Base-by-base conservation (phyloP, 2,113 vertebrate species). In the Saccopteryx bilineata region DNA sequence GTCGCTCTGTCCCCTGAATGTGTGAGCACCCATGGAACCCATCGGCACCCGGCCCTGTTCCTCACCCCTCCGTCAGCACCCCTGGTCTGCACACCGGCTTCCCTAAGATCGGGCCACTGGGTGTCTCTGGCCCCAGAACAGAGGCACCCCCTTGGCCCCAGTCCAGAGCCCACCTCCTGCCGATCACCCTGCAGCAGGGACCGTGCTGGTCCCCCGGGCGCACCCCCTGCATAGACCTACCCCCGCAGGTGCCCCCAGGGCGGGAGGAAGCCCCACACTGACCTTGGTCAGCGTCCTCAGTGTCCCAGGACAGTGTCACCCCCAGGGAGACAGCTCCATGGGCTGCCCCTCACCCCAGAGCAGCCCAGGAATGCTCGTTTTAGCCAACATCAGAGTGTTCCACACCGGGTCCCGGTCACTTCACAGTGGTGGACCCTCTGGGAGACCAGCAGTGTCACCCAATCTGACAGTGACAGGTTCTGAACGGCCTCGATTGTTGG, bases 251-350 rank as follows among this genome's bases (percentile, higher is more conserved):
- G 15, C 88, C 33, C 5, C 2, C 0, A 0, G 48, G 26, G 9
- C 21, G 12, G 56, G 71, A 60, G 5, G 5, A 14, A 33, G 12
- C 12, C 28, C 33, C 31, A 19, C 3, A 48, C 58, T 0, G 3
- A 28, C 54, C 0, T 0, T 0, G 21, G 15, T n/a, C 26, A 28
- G 9, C 21, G 48, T 7, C 6, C 19, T 26, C 5, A 10, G 68
- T n/a, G 52, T 61, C 4, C 1, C 7, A 15, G 13, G 0, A 24
- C 14, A 19, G 24, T 19, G 68, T 65, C 63, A 18, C 3, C 8
- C 69, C 13, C 5, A 17, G 17, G 54, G 48, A 24, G 10, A 7
- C 13, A 74, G 52, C 23, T 7, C 78, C 33, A 18, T 0, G 9
- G 33, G 7, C 82, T 24, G 1, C 5, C 21, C 54, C 52, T 68